Evolutionary conservation across 2,797 vertebrate genomes (phyloP), one percentile per base, ranked within the genome.

Genomic region (Harpagifer antarcticus): DNA sequence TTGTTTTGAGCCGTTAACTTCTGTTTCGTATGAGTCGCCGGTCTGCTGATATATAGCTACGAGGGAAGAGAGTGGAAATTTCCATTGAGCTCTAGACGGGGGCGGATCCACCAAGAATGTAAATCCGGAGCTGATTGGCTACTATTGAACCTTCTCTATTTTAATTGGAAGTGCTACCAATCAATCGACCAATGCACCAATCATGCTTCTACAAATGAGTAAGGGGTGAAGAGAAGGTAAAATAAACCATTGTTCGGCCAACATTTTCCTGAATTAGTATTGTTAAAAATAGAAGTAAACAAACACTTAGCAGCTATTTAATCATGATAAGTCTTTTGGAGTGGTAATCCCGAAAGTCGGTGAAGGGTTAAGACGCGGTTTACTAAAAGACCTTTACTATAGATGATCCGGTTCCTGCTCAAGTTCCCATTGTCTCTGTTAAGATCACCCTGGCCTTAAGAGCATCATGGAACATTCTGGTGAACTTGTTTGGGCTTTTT

Each of bases 11-110:
- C 0, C 4, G 55, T 43, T 17, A n/a, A 0, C 9, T 33, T 20
- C 13, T 19, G 12, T 2, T 14, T 27, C 0, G 16, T 4, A 2
- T 12, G 0, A 1, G 5, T 0, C 0, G 0, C 10, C 59, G 10
- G 14, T 16, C 27, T 6, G 40, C 19, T 37, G 15, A 37, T 69
- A 60, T 45, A 64, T 45, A 64, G 4, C 1, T 0, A 0, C 0
- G 61, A 66, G 37, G 6, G 6, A 1, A 48, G 5, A 5, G 4
- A 45, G 31, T 92, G 94, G 94, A 96, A 95, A 91, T 88, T 95
- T 95, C 94, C 94, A 93, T 77, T 86, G 47, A 4, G 0, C 53
- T 85, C 86, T 74, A 53, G 37, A 0, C 0, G 20, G 14, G 69
- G 86, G 19, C 37, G 80, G 64, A 3, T 2, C 1, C 5, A 0